These are phyloP conservation scores for Edolisoma coerulescens DNA, from an alignment of 2,113 vertebrate species.

Conservation along the genomic window DNA sequence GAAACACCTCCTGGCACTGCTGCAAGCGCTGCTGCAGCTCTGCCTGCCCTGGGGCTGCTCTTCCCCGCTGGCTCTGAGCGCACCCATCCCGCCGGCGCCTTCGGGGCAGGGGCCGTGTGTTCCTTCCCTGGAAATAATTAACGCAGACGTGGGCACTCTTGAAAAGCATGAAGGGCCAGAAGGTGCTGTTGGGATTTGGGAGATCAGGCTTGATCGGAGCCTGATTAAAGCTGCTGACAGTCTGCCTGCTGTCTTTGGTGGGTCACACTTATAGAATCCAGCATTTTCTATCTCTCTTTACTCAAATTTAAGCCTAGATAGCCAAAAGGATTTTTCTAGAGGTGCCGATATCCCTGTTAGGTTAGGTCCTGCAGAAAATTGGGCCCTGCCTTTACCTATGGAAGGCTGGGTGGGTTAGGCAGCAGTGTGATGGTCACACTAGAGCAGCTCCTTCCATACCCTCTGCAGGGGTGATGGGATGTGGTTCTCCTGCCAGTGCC, in stretches of 20 bases:
- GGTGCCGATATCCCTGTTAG: neutral
- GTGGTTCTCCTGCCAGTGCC: neutral
- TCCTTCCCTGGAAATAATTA: neutral
- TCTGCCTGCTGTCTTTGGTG: neutral
- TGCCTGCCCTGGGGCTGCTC: neutral
- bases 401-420: neutral
- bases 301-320: neutral
- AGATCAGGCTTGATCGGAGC: neutral
- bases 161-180: neutral
- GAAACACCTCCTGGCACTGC: neutral
- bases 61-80: neutral
- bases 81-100: neutral
- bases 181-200: neutral
- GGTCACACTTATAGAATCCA: neutral
- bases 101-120: accelerated
- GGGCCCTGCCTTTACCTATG: accelerated
- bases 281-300: neutral
- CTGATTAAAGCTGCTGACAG: neutral
- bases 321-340: neutral
- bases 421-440: neutral
- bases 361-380: neutral
- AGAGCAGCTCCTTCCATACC: neutral
- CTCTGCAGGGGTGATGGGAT: neutral
- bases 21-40: neutral
- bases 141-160: neutral